Evolutionary conservation across 2,113 vertebrate genomes (phyloP), one percentile per base, ranked within the genome.

Genomic region (Salvator merianae): DNA sequence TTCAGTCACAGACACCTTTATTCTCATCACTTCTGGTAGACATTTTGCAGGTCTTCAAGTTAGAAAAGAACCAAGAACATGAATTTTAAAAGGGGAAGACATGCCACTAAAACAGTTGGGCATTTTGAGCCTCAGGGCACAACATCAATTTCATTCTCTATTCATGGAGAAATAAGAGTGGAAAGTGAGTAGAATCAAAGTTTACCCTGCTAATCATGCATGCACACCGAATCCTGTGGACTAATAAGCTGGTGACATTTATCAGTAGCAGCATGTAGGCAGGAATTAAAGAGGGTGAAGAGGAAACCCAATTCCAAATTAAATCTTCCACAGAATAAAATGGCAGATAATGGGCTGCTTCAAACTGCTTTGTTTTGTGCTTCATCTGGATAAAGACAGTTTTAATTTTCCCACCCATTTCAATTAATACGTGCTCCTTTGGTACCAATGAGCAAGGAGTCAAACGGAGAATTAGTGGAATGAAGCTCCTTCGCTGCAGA

Each of bases 11-110:
- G 83, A 77, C 40, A 85, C 66, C 76, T 88, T 16, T 77, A 77
- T 87, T 86, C 86, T 79, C 82, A 63, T 91, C 80, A 84, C 22
- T 82, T 84, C 89, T 92, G 79, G 90, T 90, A 89, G 70, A 83
- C 93, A 95, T 94, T 93, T 96, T 95, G 95, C 90, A 93, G 91
- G 87, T 80, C 85, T 84, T 87, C 89, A 90, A 91, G 88, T 89
- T 93, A 86, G 53, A 93, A 95, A 94, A 95, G 90, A 95, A 86
- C 88, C 85, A 93, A 89, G 93, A 93, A 91, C 88, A 90, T 88
- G 87, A 5, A 94, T 96, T 96, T 96, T 94, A 89, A 94, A 94
- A 82, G 89, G 90, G 84, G 86, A 88, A 90, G 75, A 81, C 77
- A 91, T 92, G 93, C 87, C 88, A 92, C 73, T 92, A 89, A 94